Percentiles rank a stretch among this genome's conserved stretches.
phyloP scores from a whole-genome alignment of 2,113 vertebrate genomes.

The Siniperca knerii region DNA sequence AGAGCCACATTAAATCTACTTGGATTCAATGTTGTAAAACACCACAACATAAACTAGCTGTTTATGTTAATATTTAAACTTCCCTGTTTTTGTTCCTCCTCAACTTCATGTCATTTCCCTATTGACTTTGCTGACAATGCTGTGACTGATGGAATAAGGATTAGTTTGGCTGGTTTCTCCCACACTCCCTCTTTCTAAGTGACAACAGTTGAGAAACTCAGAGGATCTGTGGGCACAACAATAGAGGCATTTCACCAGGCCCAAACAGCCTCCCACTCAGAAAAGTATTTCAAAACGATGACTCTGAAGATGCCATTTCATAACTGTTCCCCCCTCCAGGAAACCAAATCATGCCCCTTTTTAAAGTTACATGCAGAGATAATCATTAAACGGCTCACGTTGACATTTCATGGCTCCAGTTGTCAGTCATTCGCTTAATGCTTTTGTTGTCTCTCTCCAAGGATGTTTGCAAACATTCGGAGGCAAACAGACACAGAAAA shows the following conservation, averaged over 20 bases:
- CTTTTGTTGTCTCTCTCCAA: not conserved
- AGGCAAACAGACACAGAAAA: not conserved
- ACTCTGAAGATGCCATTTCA: slow-evolving; percentile 62
- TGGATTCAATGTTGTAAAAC: not conserved
- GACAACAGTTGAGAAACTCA: slow-evolving; percentile 55
- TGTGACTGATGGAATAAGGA: not conserved
- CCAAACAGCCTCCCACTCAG: slow-evolving; percentile 61
- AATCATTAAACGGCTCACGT: not conserved
- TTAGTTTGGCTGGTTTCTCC: slow-evolving; percentile 30
- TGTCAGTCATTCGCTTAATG: slow-evolving; percentile 2
- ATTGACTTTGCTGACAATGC: not conserved
- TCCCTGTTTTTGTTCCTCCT: not conserved
- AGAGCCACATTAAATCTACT: not conserved
- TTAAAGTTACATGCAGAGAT: not conserved
- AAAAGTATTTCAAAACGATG: slow-evolving; percentile 62
- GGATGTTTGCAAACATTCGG: slow-evolving; percentile 23
- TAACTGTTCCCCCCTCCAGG: slow-evolving; percentile 6
- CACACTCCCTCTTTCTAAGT: slow-evolving; percentile 39
- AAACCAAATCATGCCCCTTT: not conserved
- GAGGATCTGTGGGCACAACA: slow-evolving; percentile 67
- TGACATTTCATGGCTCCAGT: not conserved
- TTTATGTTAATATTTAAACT: not conserved
- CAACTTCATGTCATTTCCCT: too few relatives aligned
- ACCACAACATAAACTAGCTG: not conserved
- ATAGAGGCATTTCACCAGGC: slow-evolving; percentile 61